Evolutionary conservation across 2,113 vertebrate species (phyloP).

Genomic region (Grantiella picta): DNA sequence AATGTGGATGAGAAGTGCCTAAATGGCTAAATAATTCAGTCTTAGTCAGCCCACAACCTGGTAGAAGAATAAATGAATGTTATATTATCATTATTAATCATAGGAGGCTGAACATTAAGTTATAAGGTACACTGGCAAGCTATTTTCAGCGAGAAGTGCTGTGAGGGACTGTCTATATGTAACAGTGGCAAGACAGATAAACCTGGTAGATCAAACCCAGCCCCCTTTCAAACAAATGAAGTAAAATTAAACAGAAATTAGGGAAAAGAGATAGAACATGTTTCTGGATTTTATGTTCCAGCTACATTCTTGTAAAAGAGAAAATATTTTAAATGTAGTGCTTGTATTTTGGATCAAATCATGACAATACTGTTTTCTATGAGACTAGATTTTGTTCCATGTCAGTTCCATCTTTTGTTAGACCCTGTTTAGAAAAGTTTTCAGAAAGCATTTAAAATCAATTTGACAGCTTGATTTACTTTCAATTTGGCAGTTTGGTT

Average conservation of each 20-base stretch:
- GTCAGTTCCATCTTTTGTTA: neutral
- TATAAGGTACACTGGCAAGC: neutral
- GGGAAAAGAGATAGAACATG: neutral
- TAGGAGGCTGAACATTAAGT: neutral
- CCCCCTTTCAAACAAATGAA: neutral
- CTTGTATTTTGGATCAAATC: neutral
- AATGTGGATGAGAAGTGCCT: neutral
- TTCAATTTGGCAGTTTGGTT: neutral
- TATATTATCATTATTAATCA: neutral
- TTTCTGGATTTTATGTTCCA: neutral
- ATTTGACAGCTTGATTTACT: neutral
- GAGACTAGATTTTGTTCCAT: neutral
- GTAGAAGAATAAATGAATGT: neutral
- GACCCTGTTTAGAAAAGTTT: neutral
- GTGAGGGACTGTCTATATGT: neutral
- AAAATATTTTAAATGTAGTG: neutral
- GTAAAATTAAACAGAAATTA: neutral
- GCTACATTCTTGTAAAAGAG: neutral
- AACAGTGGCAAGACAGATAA: neutral
- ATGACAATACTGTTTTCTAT: neutral
- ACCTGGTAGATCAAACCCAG: neutral
- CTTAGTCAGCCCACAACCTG: neutral
- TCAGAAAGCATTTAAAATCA: neutral
- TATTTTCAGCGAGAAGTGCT: neutral
- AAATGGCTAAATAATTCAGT: neutral